A percentile compares a stretch with the other conserved stretches of the same genome.
These are phyloP conservation scores for Leptosomus discolor DNA, from an alignment of 2,113 vertebrate species.

Conservation along the genomic window DNA sequence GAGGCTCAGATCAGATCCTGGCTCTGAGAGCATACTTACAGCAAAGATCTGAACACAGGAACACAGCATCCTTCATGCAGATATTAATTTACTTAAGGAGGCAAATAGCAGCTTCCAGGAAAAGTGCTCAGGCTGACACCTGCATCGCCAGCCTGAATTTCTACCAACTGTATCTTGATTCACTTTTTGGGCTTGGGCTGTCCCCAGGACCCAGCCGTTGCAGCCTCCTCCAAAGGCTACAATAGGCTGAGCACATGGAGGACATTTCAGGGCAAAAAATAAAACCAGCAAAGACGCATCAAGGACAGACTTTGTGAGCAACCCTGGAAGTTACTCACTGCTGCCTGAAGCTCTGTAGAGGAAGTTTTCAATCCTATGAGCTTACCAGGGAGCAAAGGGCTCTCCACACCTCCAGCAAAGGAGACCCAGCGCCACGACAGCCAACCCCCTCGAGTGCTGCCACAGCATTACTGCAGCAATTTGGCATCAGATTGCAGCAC, in stretches of 20 bases:
- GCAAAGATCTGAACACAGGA: not conserved
- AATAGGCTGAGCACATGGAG: not conserved
- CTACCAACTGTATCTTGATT: not conserved
- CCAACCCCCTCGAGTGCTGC: not conserved
- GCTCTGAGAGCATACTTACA: fast-evolving
- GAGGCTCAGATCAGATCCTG: not conserved
- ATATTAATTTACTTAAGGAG: not conserved
- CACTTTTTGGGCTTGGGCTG: not conserved
- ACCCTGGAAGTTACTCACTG: not conserved
- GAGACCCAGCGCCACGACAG: not conserved
- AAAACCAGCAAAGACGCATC: not conserved
- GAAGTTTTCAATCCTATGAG: not conserved
- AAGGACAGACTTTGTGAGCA: not conserved
- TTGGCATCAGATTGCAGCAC: not conserved
- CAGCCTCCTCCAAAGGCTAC: not conserved
- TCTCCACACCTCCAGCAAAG: not conserved
- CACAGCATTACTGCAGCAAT: not conserved
- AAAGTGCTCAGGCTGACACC: not conserved
- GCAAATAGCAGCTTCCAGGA: not conserved
- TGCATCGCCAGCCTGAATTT: not conserved
- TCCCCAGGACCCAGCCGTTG: fast-evolving
- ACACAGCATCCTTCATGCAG: not conserved
- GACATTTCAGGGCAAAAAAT: not conserved
- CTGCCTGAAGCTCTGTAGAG: not conserved
- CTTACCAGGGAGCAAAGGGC: not conserved